A percentile compares a stretch with the other conserved stretches of the same genome.
phyloP scores from a whole-genome alignment of 1,140 invertebrate genomes.

The Teleopsis dalmanni region DNA sequence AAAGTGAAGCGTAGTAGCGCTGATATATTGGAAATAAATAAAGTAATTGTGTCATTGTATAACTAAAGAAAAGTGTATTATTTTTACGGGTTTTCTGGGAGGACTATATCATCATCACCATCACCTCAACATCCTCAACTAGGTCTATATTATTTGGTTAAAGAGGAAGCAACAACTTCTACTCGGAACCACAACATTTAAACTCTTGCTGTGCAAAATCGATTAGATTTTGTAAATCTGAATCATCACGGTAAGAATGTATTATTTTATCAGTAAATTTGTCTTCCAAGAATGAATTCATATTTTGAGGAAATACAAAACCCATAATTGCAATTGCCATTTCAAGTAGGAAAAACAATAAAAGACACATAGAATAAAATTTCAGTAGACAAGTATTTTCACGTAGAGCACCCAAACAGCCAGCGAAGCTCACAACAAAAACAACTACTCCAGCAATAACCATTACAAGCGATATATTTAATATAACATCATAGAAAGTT shows the following conservation, averaged over 20 bases:
- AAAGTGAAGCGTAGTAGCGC: no score
- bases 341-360: slow-evolving; percentile 83
- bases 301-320: slow-evolving; percentile 83
- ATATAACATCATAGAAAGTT: slow-evolving; percentile 79
- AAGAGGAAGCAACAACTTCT: no score
- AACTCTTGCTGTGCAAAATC: slow-evolving; percentile 93
- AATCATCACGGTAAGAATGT: slow-evolving; percentile 72
- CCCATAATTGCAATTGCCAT: slow-evolving; percentile 83
- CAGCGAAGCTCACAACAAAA: slow-evolving; percentile 74
- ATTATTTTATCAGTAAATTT: slow-evolving; percentile 84
- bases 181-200: slow-evolving; percentile 88
- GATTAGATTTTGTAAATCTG: slow-evolving; percentile 86
- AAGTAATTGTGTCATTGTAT: no score
- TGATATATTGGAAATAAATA: no score
- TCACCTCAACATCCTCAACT: no score
- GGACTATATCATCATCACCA: no score
- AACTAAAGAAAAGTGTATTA: no score
- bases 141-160: no score
- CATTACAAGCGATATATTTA: slow-evolving; percentile 85
- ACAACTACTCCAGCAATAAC: slow-evolving; percentile 78
- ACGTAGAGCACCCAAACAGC: slow-evolving; percentile 82
- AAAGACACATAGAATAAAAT: slow-evolving; percentile 85
- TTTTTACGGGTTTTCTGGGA: no score
- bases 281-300: slow-evolving; percentile 73
- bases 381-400: slow-evolving; percentile 89